Conservation (phyloP, 2,113 vertebrate genomes). For the Pachycephala philippinensis region DNA sequence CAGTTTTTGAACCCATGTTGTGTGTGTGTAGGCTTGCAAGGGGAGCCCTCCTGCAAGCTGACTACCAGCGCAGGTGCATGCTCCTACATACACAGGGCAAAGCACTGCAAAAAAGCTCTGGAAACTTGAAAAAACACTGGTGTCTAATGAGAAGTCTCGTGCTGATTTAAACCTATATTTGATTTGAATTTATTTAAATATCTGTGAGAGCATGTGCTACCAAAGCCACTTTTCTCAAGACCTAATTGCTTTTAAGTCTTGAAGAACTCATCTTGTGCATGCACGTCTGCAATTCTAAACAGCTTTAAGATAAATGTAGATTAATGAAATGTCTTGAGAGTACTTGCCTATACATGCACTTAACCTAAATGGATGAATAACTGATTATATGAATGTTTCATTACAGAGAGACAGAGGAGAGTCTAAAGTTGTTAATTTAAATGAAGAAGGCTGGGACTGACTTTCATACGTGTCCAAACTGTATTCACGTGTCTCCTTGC, state of each 20-base stretch:
- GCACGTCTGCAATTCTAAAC: background rate
- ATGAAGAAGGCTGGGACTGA: background rate
- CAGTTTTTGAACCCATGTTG: background rate
- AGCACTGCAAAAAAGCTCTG: background rate
- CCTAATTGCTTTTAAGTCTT: slow-evolving; percentile 2
- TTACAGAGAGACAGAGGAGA: background rate
- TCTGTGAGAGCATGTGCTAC: background rate
- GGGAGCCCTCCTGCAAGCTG: background rate
- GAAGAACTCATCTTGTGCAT: background rate
- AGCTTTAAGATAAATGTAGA: slow-evolving; percentile 10
- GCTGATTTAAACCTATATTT: background rate
- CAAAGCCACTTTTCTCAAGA: slow-evolving; percentile 11
- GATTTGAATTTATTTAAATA: slow-evolving; percentile 20
- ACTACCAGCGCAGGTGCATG: background rate
- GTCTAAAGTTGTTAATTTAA: background rate
- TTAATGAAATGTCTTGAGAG: slow-evolving; percentile 34
- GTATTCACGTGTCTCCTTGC: background rate
- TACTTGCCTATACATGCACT: slow-evolving; percentile 45
- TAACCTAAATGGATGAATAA: background rate
- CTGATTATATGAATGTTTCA: slow-evolving; percentile 15
- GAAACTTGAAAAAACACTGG: background rate
- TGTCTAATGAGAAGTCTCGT: background rate
- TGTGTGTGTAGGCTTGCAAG: background rate
- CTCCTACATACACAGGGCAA: background rate
- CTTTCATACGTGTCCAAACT: background rate